phyloP scores from a whole-genome alignment of 2,113 vertebrate genomes.

The Centropus bengalensis region DNA sequence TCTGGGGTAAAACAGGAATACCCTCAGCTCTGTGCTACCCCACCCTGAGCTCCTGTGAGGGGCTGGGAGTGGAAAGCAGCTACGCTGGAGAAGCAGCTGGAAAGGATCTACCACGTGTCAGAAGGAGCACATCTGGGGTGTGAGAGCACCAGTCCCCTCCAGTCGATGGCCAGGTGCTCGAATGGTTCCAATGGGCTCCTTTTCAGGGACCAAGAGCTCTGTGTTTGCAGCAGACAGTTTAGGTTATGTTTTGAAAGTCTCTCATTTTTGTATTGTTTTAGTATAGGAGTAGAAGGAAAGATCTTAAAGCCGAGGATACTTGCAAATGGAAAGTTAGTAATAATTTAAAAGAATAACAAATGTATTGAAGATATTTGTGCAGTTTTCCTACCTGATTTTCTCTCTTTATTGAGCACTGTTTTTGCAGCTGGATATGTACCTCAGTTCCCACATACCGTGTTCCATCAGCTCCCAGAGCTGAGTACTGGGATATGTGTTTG shows the following conservation, averaged over 20 bases:
- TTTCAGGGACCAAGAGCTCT: background rate
- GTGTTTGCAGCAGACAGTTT: background rate
- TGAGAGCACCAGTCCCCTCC: background rate
- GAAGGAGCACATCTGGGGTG: background rate
- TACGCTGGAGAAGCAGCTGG: background rate
- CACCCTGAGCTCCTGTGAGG: background rate
- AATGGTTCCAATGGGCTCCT: background rate
- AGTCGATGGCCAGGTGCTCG: accelerated
- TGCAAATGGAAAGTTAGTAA: background rate
- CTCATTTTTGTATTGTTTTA: background rate
- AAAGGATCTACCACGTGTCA: background rate
- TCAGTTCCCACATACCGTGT: background rate
- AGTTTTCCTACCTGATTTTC: background rate
- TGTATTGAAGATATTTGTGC: background rate
- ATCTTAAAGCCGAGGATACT: background rate
- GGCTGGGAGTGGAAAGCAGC: background rate
- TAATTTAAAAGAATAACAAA: background rate
- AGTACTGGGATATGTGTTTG: background rate
- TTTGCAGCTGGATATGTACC: background rate
- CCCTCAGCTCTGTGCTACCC: background rate
- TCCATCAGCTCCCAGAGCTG: background rate
- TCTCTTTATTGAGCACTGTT: background rate
- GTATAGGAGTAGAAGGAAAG: background rate
- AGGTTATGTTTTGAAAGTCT: background rate
- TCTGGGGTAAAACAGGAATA: background rate